Evolutionary conservation across 2,113 vertebrate genomes (phyloP).

Genomic region (Phaethon lepturus): DNA sequence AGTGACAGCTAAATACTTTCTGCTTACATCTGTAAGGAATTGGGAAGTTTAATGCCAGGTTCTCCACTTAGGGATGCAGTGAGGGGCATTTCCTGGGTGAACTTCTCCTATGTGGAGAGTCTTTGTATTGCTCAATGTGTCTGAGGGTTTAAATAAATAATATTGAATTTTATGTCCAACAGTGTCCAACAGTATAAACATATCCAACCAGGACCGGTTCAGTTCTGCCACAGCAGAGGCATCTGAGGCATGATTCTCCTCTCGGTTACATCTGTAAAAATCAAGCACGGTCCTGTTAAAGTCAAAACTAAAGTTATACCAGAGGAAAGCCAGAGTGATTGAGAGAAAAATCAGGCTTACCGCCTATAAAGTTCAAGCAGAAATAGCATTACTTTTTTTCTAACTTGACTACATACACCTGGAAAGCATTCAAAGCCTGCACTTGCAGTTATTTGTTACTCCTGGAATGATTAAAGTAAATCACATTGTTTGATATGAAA

Average conservation of each 20-base stretch:
- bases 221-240: not conserved
- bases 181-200: fast-evolving
- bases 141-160: not conserved
- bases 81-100: not conserved
- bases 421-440: constrained; percentile 54
- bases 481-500: constrained; percentile 69
- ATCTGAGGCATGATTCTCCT: not conserved
- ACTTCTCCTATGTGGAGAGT: not conserved
- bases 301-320: not conserved
- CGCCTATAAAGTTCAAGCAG: not conserved
- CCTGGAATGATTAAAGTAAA: constrained; percentile 68
- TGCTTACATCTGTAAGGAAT: not conserved
- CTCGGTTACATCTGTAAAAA: not conserved
- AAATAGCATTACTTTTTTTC: not conserved
- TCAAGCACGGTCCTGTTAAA: not conserved
- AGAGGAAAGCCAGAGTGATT: not conserved
- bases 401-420: constrained; percentile 20
- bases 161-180: not conserved
- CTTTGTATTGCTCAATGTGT: not conserved
- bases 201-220: not conserved
- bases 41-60: not conserved
- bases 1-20: not conserved
- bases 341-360: not conserved
- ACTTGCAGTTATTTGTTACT: constrained; percentile 57
- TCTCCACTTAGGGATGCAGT: not conserved